These are phyloP conservation scores for Ianthella basta DNA, from an alignment of 37 sponge, comb jelly and placozoan genomes.

Conservation along the genomic window DNA sequence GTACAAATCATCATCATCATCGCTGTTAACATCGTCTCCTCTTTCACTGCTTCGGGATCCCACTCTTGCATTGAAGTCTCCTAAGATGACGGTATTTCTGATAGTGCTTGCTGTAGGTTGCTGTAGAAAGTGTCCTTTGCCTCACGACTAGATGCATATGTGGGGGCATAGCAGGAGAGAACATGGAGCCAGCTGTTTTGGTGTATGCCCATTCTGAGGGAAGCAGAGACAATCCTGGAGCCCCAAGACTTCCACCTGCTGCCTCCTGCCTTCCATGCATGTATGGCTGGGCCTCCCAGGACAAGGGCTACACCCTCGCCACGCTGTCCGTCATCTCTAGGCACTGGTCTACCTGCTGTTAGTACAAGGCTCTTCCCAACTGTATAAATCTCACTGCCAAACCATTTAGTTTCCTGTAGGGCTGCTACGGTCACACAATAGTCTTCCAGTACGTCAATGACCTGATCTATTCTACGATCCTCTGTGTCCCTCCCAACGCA, in stretches of 20 bases:
- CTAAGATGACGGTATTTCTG: neutral
- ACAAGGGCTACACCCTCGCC: conserved; percentile 37
- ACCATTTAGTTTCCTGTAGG: no score
- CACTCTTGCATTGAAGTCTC: neutral
- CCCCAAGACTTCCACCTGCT: conserved; percentile 11
- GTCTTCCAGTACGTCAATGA: no score
- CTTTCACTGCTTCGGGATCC: conserved; percentile 28
- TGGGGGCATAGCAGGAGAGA: conserved; percentile 35
- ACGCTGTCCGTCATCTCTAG: neutral
- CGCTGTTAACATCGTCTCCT: no score
- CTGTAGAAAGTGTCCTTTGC: conserved; percentile 4
- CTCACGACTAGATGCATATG: neutral
- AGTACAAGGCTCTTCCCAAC: conserved; percentile 21
- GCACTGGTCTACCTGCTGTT: conserved; percentile 15
- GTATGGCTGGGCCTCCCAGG: neutral
- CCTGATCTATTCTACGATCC: no score
- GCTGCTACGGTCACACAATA: no score
- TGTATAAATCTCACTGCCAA: neutral
- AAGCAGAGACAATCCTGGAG: no score
- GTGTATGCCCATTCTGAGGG: no score
- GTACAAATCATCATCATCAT: conserved; percentile 19
- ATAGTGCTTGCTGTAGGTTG: neutral
- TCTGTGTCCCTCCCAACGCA: no score
- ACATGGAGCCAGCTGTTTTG: neutral
- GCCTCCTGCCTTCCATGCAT: conserved; percentile 27